These are phyloP conservation scores for Arvicanthis niloticus DNA, from an alignment of 2,113 vertebrate genomes.

Conservation along the genomic window DNA sequence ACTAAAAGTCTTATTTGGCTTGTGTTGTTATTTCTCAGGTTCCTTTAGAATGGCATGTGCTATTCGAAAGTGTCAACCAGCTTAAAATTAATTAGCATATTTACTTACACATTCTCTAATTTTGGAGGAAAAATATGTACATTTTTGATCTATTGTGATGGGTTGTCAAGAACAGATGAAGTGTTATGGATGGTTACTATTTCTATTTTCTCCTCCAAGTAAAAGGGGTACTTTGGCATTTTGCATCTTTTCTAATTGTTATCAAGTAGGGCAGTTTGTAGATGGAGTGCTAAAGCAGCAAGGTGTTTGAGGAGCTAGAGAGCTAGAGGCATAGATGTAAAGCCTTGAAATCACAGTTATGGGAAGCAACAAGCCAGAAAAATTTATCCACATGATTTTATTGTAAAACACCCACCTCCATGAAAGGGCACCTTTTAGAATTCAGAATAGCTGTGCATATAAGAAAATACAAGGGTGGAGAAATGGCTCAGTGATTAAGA, in stretches of 20 bases:
- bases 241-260: constrained; percentile 13
- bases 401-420: neutral
- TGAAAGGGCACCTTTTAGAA: neutral
- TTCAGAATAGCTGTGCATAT: neutral
- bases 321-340: neutral
- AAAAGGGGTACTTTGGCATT: neutral
- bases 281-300: neutral
- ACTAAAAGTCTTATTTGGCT: constrained; percentile 30
- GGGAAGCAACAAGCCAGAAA: neutral
- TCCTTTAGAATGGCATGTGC: neutral
- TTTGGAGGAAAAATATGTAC: neutral
- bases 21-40: neutral
- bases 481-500: too few relatives aligned
- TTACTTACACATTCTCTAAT: constrained; percentile 56
- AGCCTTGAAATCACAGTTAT: neutral
- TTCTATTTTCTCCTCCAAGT: constrained; percentile 55
- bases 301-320: neutral
- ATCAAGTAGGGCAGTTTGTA: neutral
- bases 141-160: constrained; percentile 56
- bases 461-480: constrained; percentile 3
- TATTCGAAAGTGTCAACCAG: neutral
- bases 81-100: constrained; percentile 51
- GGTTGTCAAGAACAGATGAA: constrained; percentile 58
- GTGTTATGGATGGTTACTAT: constrained; percentile 52
- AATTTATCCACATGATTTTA: neutral